Evolutionary conservation across 2,888 invertebrate genomes (phyloP).

Genomic region (Apoderus coryli): DNA sequence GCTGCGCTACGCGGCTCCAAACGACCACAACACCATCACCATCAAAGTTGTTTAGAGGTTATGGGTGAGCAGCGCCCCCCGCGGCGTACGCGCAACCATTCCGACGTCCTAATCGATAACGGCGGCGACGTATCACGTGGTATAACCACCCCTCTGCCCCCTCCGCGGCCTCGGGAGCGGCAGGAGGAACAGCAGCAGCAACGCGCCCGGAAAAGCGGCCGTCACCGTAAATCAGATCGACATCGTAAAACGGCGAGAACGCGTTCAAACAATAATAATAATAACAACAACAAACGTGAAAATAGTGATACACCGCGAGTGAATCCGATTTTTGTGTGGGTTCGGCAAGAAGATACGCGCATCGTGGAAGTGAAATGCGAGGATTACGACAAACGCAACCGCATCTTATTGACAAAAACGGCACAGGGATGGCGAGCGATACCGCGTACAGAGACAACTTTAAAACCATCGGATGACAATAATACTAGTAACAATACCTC

Average conservation of each 20-base stretch:
- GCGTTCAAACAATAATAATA: conserved; percentile 12
- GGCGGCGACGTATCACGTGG: conserved; percentile 32
- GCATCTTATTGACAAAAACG: conserved; percentile 69
- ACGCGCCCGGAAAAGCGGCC: too few relatives aligned
- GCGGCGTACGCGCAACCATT: conserved; percentile 28
- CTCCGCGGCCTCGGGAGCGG: conserved; percentile 32
- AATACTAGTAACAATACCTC: conserved; percentile 27
- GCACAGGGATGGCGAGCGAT: conserved; percentile 70
- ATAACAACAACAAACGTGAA: conserved; percentile 12
- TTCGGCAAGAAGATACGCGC: conserved; percentile 62
- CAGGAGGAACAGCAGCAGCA: conserved; percentile 31
- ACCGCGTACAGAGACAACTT: conserved; percentile 57
- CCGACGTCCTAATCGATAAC: conserved; percentile 31
- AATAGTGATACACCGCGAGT: conserved; percentile 39
- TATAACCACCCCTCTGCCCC: conserved; percentile 28
- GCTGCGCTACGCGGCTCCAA: conserved; percentile 31
- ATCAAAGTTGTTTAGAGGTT: conserved; percentile 28
- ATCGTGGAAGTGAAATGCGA: conserved; percentile 77
- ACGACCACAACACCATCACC: conserved; percentile 28
- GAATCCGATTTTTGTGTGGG: conserved; percentile 76
- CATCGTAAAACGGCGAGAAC: conserved; percentile 25
- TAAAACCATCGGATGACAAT: conserved; percentile 32
- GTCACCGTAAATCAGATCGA: conserved; percentile 35
- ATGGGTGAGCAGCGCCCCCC: conserved; percentile 32
- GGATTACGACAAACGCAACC: conserved; percentile 75